These are phyloP conservation scores for Drosophila nr. medialis DNA, from an alignment of 2,888 invertebrate species.

Conservation along the genomic window DNA sequence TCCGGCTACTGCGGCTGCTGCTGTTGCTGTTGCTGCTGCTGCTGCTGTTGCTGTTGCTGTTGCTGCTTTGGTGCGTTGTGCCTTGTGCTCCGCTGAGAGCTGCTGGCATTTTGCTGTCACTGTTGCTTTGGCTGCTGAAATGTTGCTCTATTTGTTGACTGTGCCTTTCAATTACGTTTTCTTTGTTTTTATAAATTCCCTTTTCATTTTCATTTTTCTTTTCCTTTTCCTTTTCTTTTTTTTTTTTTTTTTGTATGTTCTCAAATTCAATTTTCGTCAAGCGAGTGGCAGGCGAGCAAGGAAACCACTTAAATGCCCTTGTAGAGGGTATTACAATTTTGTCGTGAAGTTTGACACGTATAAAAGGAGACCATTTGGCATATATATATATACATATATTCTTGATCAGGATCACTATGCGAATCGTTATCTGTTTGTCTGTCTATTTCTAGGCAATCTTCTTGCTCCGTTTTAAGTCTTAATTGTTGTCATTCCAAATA, in stretches of 20 bases:
- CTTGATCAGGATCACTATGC: background rate
- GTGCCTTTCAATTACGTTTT: conserved; percentile 17
- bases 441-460: background rate
- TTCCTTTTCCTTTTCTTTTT: background rate
- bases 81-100: conserved; percentile 1
- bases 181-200: conserved; percentile 18
- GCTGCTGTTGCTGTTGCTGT: conserved; percentile 8
- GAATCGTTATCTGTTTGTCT: too few species aligned
- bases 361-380: background rate
- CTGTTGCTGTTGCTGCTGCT: conserved; percentile 4
- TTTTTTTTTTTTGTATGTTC: background rate
- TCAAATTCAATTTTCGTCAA: background rate
- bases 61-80: background rate
- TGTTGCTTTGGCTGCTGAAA: conserved; percentile 45
- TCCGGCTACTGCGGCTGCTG: conserved; percentile 19
- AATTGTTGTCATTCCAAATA: background rate
- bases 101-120: conserved; percentile 56
- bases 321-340: background rate
- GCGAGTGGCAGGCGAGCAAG: background rate
- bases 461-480: background rate
- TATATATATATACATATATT: background rate
- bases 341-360: background rate
- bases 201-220: background rate
- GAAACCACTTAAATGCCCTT: background rate
- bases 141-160: conserved; percentile 57